Conservation (phyloP, 2,113 vertebrate genomes). For the Notarius lentiginosus region DNA sequence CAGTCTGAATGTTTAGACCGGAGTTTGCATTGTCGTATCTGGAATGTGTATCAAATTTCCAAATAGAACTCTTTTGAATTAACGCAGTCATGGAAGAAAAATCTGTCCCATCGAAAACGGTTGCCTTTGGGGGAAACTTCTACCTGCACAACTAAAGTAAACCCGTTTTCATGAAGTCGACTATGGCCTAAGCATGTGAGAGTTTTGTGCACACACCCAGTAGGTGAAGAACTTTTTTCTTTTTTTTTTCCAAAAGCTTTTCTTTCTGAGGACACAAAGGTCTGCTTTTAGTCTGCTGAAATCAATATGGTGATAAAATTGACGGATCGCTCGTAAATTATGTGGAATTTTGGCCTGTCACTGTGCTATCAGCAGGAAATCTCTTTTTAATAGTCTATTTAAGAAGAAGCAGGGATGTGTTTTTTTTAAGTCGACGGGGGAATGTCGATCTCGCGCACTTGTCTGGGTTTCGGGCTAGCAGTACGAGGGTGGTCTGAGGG, state of each 20-base stretch:
- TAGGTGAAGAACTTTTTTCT: conserved; percentile 37
- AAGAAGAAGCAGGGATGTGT: conserved; percentile 54
- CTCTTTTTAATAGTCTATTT: conserved; percentile 61
- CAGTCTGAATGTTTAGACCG: neutral
- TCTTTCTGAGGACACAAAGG: conserved; percentile 41
- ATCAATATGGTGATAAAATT: conserved; percentile 60
- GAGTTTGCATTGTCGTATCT: neutral
- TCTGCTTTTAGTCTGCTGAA: conserved; percentile 51
- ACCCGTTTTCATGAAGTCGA: neutral
- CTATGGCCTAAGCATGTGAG: neutral
- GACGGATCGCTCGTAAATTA: conserved; percentile 59
- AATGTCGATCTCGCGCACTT: conserved; percentile 61
- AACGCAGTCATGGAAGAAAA: neutral
- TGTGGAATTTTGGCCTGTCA: conserved; percentile 60
- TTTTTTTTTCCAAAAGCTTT: conserved; percentile 25
- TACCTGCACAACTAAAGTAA: conserved; percentile 35
- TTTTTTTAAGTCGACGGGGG: conserved; percentile 61
- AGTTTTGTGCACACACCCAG: neutral
- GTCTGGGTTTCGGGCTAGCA: conserved; percentile 13
- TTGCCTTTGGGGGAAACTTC: neutral
- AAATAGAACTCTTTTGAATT: neutral
- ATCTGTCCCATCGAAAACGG: neutral
- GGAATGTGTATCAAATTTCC: neutral
- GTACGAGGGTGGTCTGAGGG: conserved; percentile 43
- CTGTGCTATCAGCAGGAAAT: conserved; percentile 64